Base-by-base conservation (phyloP, 2,797 vertebrate genomes). In the Lerista edwardsae region DNA sequence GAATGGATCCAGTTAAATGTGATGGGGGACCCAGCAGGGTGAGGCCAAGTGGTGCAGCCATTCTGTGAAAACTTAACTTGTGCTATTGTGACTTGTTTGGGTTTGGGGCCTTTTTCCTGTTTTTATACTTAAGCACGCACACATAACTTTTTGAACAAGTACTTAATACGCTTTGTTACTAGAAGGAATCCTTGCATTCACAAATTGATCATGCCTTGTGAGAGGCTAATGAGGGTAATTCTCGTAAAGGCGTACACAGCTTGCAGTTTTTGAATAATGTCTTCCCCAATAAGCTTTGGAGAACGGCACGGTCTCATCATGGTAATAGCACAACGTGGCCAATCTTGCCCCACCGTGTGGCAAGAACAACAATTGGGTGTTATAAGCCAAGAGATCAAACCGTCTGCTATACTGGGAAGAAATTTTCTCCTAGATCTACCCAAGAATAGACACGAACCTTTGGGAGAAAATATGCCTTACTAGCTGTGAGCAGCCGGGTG, bases 351-450 rank as follows among this genome's bases (percentile, higher is more conserved):
- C 21, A 39, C 36, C 5, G 67, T 39, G 34, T 69, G 67, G 19
- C 8, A 39, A 19, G 1, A 39, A 71, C 19, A 39, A 6, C 9
- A 3, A 23, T 23, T 39, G 19, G 21, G 67, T 36, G 67, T 69
- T 19, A 7, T 36, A 19, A 71, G 68, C 36, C 68, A 39, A 71
- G 68, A 25, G 21, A 41, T 23, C 23, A 23, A 41, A 23, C 34
- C 23, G 25, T 71, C 34, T 71, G 82, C 65, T 39, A 15, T 55
- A 17, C 51, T 9, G 51, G 51, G 51, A 55, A 55, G 36, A 83
- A 88, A 90, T 85, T 88, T 67, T 44, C 82, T 89, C 76, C 77
- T 68, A 51, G 51, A 55, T 17, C 14, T 55, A 55, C 15, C 15
- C 15, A 55, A 55, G 51, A 55, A 55, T 55, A 55, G 15, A 55